Base-by-base conservation (phyloP, 2,888 invertebrate genomes). In the Venusia cambrica region DNA sequence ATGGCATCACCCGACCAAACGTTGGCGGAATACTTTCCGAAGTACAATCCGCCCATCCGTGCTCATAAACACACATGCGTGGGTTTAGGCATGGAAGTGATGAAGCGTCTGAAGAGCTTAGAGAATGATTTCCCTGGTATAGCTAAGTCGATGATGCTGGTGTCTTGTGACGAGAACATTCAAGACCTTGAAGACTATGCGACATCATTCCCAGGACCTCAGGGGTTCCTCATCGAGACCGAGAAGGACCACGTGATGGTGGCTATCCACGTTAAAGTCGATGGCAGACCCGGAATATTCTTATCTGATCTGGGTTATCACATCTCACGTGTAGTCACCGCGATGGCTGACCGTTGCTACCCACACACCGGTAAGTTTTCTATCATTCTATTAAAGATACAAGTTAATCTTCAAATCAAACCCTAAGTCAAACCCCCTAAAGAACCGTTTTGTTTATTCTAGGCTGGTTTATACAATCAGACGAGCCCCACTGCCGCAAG, bases 221-320 rank as follows among this genome's bases (percentile, higher is more conserved):
- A 90, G 46, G 79, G 85, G 2, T 90, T 91, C 42, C 79, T 91
- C 27, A 88, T 90, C 39, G 91, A 90, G 50, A 91, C 94, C 1
- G 96, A 95, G 74, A 97, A 96, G 70, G 97, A 97, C 66, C 97
- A 97, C 74, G 94, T 95, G 5, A 89, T 96, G 76, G 90, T 95
- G 35, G 94, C 94, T 29, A 88, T 96, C 62, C 91, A 92, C 54
- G 90, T 96, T 33, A 88, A 89, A 60, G 90, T 96, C 26, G 92
- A 89, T 8, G 93, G 92, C 26, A 90, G 97, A 44, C 81, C 87
- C 3, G 97, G 97, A 14, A 88, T 94, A 21, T 88, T 96, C 74
- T 88, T 97, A 26, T 90, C 96, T 22, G 97, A 97, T 81, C 92
- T 97, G 25, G 97, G 97, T 3, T 97, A 97, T 76, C 97, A 97